A percentile compares a stretch with the other conserved stretches of the same genome.
Evolutionary conservation across 1,140 invertebrate species (phyloP).

Genomic region (Pogonus chalceus): DNA sequence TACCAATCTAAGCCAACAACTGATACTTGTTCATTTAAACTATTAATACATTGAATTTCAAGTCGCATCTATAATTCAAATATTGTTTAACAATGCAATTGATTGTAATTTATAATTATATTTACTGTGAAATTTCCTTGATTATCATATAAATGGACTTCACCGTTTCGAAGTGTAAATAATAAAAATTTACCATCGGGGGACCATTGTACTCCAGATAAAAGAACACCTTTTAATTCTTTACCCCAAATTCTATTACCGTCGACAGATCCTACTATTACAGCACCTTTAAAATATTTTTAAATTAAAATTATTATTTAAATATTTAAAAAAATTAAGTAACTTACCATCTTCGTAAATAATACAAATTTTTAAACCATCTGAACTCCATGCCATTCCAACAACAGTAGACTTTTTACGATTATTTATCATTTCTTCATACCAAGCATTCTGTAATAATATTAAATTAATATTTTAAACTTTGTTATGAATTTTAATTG

Average conservation of each 20-base stretch:
- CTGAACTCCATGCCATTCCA: conserved; percentile 92
- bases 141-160: conserved; percentile 91
- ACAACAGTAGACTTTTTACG: conserved; percentile 92
- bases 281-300: conserved; percentile 41
- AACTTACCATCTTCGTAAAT: conserved; percentile 92
- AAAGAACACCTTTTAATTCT: conserved; percentile 73
- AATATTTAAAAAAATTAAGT: conserved; percentile 9
- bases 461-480: conserved; percentile 9
- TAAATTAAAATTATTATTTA: conserved; percentile 14
- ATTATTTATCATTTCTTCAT: conserved; percentile 99
- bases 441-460: conserved; percentile 72
- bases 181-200: conserved; percentile 84
- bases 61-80: conserved; percentile 49
- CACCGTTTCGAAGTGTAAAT: conserved; percentile 82
- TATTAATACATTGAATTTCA: conserved; percentile 48
- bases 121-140: conserved; percentile 64
- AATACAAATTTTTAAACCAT: conserved; percentile 96
- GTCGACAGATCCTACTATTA: conserved; percentile 82
- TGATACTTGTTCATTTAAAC: conserved; percentile 34
- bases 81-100: conserved; percentile 16
- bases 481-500: not conserved
- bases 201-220: conserved; percentile 86
- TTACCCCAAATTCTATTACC: conserved; percentile 98
- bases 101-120: too few species aligned
- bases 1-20: conserved; percentile 83